Conservation (phyloP, 92 coral and sea anemone genomes). For the Blastomussa wellsi region DNA sequence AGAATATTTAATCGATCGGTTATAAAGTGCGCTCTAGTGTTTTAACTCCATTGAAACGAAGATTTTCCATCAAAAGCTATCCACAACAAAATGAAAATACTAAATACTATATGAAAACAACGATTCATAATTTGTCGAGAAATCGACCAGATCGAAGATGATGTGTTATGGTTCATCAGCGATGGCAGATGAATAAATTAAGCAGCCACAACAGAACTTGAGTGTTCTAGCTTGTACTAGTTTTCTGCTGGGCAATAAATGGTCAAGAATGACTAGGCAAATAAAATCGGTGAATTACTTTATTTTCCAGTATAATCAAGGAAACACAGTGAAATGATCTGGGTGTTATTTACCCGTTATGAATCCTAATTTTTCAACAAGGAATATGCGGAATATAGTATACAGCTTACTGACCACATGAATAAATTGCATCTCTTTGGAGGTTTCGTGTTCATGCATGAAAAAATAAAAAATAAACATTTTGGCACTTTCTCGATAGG, state of each 20-base stretch:
- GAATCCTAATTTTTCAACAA: not conserved
- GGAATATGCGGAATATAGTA: conserved; percentile 9
- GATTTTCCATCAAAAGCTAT: not conserved
- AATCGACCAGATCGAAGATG: not conserved
- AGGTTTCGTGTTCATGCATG: conserved; percentile 9
- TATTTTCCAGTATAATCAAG: not conserved
- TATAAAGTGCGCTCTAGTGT: not conserved
- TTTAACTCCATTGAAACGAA: not conserved
- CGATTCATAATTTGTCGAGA: not conserved
- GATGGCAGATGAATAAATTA: conserved; percentile 26
- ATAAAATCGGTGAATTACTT: not conserved
- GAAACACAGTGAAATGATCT: not conserved
- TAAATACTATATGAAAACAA: not conserved
- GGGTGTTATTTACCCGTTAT: not conserved
- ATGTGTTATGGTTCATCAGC: not conserved
- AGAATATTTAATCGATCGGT: not conserved
- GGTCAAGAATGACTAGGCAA: not conserved
- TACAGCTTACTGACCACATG: not conserved
- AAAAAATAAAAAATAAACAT: conserved; percentile 31
- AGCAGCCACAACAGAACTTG: not conserved
- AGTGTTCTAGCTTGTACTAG: not conserved
- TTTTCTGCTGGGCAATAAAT: not conserved
- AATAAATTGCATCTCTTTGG: conserved; percentile 18
- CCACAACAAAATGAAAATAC: not conserved
- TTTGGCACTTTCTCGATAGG: conserved; percentile 24